Evolutionary conservation across 1,140 invertebrate genomes (phyloP).

Genomic region (Pseudachorutes palmiensis): DNA sequence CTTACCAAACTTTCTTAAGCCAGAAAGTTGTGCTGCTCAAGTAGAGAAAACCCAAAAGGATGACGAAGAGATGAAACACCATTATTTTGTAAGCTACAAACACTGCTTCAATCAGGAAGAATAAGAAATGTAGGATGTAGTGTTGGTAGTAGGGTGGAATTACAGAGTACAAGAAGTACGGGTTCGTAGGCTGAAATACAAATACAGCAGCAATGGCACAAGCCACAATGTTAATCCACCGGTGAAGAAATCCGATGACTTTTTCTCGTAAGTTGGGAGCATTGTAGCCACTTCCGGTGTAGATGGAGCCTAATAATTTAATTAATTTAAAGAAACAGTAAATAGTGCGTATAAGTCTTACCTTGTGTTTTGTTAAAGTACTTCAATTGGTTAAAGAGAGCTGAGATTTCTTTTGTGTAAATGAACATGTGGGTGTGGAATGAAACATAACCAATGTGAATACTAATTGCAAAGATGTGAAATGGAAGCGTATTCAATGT

Average conservation of each 20-base stretch:
- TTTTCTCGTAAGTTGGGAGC: neutral
- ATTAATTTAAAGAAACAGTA: neutral
- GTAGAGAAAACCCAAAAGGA: neutral
- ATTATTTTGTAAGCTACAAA: slow-evolving; percentile 2
- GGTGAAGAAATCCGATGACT: neutral
- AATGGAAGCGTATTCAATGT: neutral
- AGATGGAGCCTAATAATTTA: neutral
- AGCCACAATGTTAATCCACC: neutral
- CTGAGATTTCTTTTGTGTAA: neutral
- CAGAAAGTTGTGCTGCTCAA: neutral
- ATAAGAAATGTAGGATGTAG: neutral
- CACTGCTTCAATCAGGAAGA: neutral
- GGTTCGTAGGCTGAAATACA: neutral
- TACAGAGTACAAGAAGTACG: neutral
- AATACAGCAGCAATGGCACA: neutral
- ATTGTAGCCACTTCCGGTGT: neutral
- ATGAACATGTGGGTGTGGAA: neutral
- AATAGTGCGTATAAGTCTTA: neutral
- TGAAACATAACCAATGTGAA: neutral
- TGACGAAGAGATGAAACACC: slow-evolving; percentile 2
- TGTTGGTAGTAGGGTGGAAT: neutral
- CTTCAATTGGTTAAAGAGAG: neutral
- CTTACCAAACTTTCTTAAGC: slow-evolving; percentile 1
- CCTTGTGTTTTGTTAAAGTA: neutral
- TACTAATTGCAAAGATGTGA: neutral